Conservation (phyloP, 2,888 invertebrate genomes). For the Drosophila tripunctata region DNA sequence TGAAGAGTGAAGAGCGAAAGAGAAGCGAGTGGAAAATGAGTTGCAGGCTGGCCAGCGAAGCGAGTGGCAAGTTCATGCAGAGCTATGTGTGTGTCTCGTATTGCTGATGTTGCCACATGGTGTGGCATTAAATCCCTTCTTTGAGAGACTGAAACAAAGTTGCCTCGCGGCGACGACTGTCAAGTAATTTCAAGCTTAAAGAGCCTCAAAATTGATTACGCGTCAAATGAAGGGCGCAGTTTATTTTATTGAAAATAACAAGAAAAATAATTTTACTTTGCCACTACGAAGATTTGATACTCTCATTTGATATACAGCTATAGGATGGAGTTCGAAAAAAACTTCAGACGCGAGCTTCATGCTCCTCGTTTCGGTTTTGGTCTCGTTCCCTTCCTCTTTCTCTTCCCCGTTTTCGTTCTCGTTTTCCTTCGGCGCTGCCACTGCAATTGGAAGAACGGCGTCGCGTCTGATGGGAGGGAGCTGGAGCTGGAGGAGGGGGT, state of each 20-base stretch:
- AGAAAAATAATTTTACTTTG: constrained; percentile 10
- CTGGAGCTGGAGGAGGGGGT: constrained; percentile 19
- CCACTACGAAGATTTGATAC: no score
- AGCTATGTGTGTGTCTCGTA: constrained; percentile 40
- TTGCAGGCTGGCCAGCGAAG: constrained; percentile 49
- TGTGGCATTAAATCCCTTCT: constrained; percentile 4
- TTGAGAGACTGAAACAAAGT: neutral
- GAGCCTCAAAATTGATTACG: constrained; percentile 69
- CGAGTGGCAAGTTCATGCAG: constrained; percentile 56
- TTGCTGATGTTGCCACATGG: constrained; percentile 9
- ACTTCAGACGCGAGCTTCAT: constrained; percentile 33
- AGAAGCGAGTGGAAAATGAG: neutral
- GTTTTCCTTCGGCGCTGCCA: constrained; percentile 3
- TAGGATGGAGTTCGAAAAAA: neutral
- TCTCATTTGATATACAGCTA: no score
- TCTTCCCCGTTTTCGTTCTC: neutral
- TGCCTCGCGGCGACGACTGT: constrained; percentile 47
- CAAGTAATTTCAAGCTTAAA: constrained; percentile 76
- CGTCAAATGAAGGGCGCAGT: constrained; percentile 32
- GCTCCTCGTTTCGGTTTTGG: neutral
- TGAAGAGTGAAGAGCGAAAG: neutral
- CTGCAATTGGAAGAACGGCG: constrained; percentile 2
- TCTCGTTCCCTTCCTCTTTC: neutral
- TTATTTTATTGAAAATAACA: constrained; percentile 38
- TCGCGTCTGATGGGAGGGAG: no score